Percentiles rank a stretch among this genome's conserved stretches.
These are phyloP conservation scores for Horisme vitalbata DNA, from an alignment of 2,888 invertebrate species.

Conservation along the genomic window DNA sequence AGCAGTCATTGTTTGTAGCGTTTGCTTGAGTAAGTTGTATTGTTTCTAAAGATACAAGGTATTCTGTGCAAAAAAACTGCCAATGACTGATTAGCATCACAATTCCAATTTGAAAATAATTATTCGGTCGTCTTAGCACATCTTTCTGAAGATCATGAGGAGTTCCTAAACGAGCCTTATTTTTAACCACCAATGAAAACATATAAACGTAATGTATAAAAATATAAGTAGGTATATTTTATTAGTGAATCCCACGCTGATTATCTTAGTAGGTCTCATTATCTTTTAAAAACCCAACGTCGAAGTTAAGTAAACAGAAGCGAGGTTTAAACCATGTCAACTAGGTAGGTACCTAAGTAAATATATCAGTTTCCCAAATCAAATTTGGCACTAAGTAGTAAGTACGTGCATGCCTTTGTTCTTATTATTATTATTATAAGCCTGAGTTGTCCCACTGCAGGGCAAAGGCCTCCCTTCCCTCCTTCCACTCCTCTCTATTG, in stretches of 20 bases:
- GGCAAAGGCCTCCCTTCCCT: too few relatives aligned
- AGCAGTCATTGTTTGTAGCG: slow-evolving; percentile 23
- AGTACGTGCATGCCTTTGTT: too few relatives aligned
- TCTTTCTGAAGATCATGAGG: too few relatives aligned
- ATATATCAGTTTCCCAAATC: background rate
- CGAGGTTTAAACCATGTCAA: background rate
- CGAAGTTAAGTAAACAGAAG: slow-evolving; percentile 6
- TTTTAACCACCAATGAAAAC: too few relatives aligned
- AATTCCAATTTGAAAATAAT: background rate
- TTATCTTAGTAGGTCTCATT: slow-evolving; percentile 12
- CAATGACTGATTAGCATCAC: slow-evolving; percentile 1
- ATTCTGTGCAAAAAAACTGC: background rate
- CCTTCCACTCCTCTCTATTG: too few relatives aligned
- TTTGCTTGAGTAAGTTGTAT: slow-evolving; percentile 18
- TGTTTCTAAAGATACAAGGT: slow-evolving; percentile 8
- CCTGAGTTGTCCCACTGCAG: too few relatives aligned
- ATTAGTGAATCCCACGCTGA: slow-evolving; percentile 5
- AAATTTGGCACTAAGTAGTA: background rate
- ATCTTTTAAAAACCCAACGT: background rate
- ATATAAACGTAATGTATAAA: background rate
- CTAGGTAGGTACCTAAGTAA: background rate
- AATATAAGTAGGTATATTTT: background rate
- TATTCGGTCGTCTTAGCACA: too few relatives aligned
- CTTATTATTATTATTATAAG: too few relatives aligned
- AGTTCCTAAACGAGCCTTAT: too few relatives aligned